phyloP scores from a whole-genome alignment of 1,140 invertebrate genomes.

The Drosophila equinoxialis region DNA sequence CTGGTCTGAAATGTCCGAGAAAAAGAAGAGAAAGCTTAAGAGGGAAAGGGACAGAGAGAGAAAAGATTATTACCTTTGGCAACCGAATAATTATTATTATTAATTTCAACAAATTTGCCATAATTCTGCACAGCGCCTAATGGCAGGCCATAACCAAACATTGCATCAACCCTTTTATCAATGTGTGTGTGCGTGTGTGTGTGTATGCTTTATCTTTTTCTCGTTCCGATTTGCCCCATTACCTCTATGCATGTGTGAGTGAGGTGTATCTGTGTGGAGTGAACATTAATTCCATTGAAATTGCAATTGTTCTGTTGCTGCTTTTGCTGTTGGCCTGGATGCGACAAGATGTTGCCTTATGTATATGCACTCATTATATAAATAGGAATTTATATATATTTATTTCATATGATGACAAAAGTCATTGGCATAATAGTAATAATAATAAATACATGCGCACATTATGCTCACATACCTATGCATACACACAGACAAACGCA shows the following conservation, averaged over 20 bases:
- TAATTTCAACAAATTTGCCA: conserved; percentile 15
- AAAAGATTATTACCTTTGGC: not conserved
- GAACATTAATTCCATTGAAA: conserved; percentile 15
- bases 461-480: not conserved
- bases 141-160: conserved; percentile 1
- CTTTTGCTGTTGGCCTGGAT: conserved; percentile 8
- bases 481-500: not conserved
- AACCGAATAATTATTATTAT: conserved; percentile 12
- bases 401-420: conserved; percentile 7
- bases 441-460: conserved; percentile 11
- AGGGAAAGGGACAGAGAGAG: not conserved
- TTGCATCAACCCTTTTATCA: not conserved
- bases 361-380: conserved; percentile 3
- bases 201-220: not conserved
- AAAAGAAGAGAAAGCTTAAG: not conserved
- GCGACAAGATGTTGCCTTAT: conserved; percentile 12
- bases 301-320: conserved; percentile 16
- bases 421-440: conserved; percentile 15
- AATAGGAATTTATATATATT: conserved; percentile 20
- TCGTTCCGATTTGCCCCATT: not conserved
- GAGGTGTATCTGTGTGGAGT: not conserved
- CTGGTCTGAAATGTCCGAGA: not conserved
- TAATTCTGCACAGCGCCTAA: not conserved
- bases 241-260: not conserved
- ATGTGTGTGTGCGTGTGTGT: not conserved